Evolutionary conservation across 2,888 invertebrate genomes (phyloP), one percentile per base, ranked within the genome.

Genomic region (Euplagia quadripunctaria): DNA sequence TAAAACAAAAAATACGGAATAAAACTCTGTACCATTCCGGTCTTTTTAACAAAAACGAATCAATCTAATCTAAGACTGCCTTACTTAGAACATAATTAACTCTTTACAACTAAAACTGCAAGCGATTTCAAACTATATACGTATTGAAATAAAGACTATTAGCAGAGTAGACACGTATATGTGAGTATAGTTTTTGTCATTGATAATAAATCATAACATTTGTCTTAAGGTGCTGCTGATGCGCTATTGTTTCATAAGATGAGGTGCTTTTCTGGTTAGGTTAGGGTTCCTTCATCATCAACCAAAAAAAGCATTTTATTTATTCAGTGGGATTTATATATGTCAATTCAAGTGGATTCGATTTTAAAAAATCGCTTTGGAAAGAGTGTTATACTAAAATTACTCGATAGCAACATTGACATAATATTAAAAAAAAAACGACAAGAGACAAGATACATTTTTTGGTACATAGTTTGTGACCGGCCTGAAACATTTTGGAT

Each of bases 171-270:
- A 72, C 52, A 9, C 52, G 17, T 70, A 64, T 43, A n/a, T 61
- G 41, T 52, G 68, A 55, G 20, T 61, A 16, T 16, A 68, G 79
- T 91, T 91, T 91, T 91, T 91, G 87, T 88, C 82, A 86, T 73
- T 83, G 84, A 81, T 85, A 90, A 93, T 94, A 94, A 94, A 94
- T 94, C 92, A 90, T 88, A 82, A 88, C 89, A 94, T 94, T 94
- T 92, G 94, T 94, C 91, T 91, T 85, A 82, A 90, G 88, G 92
- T 91, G 93, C 86, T 90, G 86, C 89, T 92, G 91, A 94, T 90
- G 88, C 86, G 75, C 91, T 87, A 94, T 95, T 94, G 94, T 94
- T 88, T 86, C 78, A 77, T 79, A 76, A 78, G 74, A 68, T 84
- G 14, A 74, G 68, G 42, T 66, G 76, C 84, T 83, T 83, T 80